Evolutionary conservation across 2,888 invertebrate genomes (phyloP), one percentile per base, ranked within the genome.

Genomic region (Eudemis profundana): DNA sequence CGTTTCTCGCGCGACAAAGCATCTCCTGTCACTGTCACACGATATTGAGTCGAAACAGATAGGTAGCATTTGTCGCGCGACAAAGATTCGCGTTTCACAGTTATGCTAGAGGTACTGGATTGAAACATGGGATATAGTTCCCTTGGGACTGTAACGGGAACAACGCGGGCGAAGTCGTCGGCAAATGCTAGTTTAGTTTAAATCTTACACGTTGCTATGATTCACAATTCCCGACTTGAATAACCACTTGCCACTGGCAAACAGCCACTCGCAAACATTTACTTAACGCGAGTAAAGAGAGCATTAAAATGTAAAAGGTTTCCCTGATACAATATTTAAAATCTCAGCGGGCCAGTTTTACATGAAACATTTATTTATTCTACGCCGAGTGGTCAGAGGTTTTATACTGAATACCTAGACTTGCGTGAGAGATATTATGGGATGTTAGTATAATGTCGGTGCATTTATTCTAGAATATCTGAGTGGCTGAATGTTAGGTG

Each of bases 331-430:
- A 84, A 79, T 82, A 86, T 87, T 84, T 69, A 70, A 70, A 86
- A 85, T 84, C 83, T 82, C 77, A 67, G 74, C 72, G 74, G 76
- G 73, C 74, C 70, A 53, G 78, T 78, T 80, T 84, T 78, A 83
- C 77, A 82, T 76, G 77, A 72, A 77, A 81, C 83, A 86, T 85
- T 85, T 84, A 86, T 84, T 83, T 85, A 85, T 81, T 80, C 72
- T 74, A 68, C 72, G 66, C 64, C 61, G 44, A 70, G 64, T 67
- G 69, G 61, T 54, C 67, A 51, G 57, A 8, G 36, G 50, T 50
- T 57, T 62, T 49, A 56, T 49, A 15, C 7, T 51, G 21, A 44
- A 38, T 42, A 42, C 46, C 14, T 40, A 23, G 10, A 17, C 15
- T 61, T 44, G 23, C 23, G 19, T 23, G 44, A 17, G 7, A 38